Evolutionary conservation across 2,797 vertebrate genomes (phyloP).

Genomic region (Microcaecilia unicolor): DNA sequence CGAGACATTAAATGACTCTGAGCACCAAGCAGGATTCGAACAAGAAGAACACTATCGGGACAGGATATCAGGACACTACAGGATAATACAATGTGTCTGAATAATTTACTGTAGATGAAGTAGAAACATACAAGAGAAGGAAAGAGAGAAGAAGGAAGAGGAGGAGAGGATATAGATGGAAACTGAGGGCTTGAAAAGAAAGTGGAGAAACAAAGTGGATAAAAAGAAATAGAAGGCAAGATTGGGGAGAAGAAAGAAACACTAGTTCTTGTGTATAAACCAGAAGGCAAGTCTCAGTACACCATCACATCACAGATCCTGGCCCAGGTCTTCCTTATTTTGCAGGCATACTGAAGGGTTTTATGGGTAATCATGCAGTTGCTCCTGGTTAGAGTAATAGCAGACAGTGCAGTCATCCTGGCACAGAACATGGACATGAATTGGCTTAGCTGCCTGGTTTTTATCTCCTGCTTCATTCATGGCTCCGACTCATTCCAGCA

Average conservation of each 20-base stretch:
- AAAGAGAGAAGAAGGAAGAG: background rate
- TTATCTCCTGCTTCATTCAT: background rate
- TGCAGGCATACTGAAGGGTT: background rate
- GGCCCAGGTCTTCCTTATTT: too few relatives aligned
- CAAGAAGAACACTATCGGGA: background rate
- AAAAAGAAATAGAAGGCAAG: rapidly evolving
- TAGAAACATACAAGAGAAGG: background rate
- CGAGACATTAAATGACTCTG: too few relatives aligned
- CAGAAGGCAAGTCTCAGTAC: rapidly evolving
- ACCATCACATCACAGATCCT: background rate
- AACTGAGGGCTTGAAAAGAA: too few relatives aligned
- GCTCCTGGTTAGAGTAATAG: rapidly evolving
- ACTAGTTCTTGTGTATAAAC: background rate
- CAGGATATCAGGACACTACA: background rate
- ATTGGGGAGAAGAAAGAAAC: background rate
- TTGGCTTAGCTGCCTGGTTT: background rate
- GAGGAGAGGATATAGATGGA: too few relatives aligned
- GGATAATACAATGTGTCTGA: background rate
- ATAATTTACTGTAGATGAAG: rapidly evolving
- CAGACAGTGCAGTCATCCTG: background rate
- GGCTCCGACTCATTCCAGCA: background rate
- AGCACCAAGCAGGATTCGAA: background rate
- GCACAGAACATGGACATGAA: background rate
- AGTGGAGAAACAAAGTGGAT: background rate
- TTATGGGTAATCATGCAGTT: rapidly evolving